Conservation (phyloP, 2,797 vertebrate species). For the Aulostomus chinensis region DNA sequence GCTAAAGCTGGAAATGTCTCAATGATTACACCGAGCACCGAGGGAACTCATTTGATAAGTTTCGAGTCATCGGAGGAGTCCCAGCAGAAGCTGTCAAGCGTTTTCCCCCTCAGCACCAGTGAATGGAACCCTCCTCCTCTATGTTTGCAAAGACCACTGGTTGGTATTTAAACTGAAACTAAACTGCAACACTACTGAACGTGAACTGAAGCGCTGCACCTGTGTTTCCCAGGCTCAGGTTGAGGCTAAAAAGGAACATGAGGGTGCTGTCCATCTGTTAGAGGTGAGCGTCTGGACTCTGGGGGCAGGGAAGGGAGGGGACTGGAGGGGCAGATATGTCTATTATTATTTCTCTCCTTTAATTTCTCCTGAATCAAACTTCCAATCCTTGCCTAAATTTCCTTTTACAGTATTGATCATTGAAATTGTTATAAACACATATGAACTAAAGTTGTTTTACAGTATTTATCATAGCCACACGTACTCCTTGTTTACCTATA, state of each 20-base stretch:
- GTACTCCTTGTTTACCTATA: background rate
- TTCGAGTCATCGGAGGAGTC: background rate
- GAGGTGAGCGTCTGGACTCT: conserved; percentile 86
- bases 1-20: too few relatives aligned
- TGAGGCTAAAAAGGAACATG: conserved; percentile 98
- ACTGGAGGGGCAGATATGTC: too few relatives aligned
- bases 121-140: conserved; percentile 2
- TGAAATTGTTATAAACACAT: too few relatives aligned
- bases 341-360: too few relatives aligned
- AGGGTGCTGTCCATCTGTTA: conserved; percentile 96
- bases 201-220: conserved; percentile 59
- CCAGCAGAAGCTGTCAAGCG: conserved; percentile 1
- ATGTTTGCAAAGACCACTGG: conserved; percentile 15
- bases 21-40: too few relatives aligned
- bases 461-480: background rate
- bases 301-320: background rate
- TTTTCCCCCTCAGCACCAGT: conserved; percentile 18
- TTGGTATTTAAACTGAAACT: conserved; percentile 34
- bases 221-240: conserved; percentile 92
- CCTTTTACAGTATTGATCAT: too few relatives aligned
- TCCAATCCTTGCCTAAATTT: too few relatives aligned
- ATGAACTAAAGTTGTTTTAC: too few relatives aligned
- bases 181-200: conserved; percentile 31
- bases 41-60: too few relatives aligned
- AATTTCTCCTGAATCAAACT: too few relatives aligned